Evolutionary conservation across 1,140 invertebrate genomes (phyloP).

Genomic region (Asobara japonica): DNA sequence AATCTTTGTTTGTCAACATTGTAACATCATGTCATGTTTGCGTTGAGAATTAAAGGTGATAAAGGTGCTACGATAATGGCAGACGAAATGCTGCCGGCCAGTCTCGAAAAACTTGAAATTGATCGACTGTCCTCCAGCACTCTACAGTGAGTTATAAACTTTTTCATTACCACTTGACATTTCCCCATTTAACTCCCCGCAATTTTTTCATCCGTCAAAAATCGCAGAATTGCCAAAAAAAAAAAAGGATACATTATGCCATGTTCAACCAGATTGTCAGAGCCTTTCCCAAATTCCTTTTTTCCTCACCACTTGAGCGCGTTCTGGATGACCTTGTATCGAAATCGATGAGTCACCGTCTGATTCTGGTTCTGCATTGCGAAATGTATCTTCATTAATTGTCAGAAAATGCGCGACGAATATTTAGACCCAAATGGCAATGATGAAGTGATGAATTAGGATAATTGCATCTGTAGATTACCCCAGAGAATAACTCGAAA

Average conservation of each 20-base stretch:
- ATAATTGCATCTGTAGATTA: no score
- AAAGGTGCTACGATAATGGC: conserved; percentile 50
- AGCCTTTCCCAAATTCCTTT: background rate
- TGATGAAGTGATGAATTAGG: no score
- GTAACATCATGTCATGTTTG: conserved; percentile 43
- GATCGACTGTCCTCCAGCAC: conserved; percentile 47
- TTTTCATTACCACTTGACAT: conserved; percentile 1
- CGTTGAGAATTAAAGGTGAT: conserved; percentile 35
- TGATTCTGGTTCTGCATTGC: background rate
- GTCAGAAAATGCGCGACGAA: background rate
- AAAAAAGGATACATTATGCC: no score
- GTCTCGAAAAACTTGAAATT: conserved; percentile 62
- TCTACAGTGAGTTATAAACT: conserved; percentile 47
- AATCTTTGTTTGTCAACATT: conserved; percentile 39
- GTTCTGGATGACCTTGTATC: conserved; percentile 22
- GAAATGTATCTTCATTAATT: background rate
- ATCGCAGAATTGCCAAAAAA: no score
- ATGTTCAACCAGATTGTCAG: no score
- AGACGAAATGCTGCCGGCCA: conserved; percentile 59
- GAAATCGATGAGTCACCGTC: conserved; percentile 18
- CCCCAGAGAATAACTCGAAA: no score
- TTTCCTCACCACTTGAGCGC: background rate
- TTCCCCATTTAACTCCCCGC: no score
- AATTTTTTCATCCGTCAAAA: no score
- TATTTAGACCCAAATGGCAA: background rate